These are phyloP conservation scores for Meandrusa payeni DNA, from an alignment of 2,888 invertebrate genomes.

Conservation along the genomic window DNA sequence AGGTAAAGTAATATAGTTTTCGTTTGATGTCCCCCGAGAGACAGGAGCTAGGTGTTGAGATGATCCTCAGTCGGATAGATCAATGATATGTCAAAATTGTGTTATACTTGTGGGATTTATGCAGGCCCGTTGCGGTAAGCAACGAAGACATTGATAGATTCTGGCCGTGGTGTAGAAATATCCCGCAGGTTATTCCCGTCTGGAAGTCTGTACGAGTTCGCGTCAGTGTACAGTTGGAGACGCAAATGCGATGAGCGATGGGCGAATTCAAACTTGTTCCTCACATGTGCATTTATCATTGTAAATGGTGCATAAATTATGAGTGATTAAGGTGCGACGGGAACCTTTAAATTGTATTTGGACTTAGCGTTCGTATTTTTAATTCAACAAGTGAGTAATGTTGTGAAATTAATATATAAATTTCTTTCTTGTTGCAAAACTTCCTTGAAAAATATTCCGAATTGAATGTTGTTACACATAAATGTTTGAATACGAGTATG, in stretches of 20 bases:
- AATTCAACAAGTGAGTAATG: neutral
- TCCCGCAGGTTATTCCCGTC: conserved; percentile 29
- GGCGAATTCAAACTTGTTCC: conserved; percentile 7
- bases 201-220: conserved; percentile 7
- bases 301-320: conserved; percentile 13
- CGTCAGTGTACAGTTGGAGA: conserved; percentile 23
- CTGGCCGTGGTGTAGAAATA: conserved; percentile 37
- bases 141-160: conserved; percentile 71
- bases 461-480: no score
- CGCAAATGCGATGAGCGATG: conserved; percentile 22
- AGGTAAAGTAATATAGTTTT: conserved; percentile 43
- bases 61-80: conserved; percentile 67
- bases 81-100: conserved; percentile 77
- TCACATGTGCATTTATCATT: conserved; percentile 13
- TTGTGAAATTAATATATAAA: neutral
- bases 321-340: conserved; percentile 1
- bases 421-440: neutral
- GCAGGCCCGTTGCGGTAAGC: conserved; percentile 51
- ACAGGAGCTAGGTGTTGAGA: conserved; percentile 64
- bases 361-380: neutral
- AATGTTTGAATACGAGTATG: no score
- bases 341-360: conserved; percentile 1
- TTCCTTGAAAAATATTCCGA: no score
- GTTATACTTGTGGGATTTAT: conserved; percentile 72
- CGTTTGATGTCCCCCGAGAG: conserved; percentile 46